phyloP scores from a whole-genome alignment of 2,113 vertebrate species.

The Cyrtonyx montezumae region DNA sequence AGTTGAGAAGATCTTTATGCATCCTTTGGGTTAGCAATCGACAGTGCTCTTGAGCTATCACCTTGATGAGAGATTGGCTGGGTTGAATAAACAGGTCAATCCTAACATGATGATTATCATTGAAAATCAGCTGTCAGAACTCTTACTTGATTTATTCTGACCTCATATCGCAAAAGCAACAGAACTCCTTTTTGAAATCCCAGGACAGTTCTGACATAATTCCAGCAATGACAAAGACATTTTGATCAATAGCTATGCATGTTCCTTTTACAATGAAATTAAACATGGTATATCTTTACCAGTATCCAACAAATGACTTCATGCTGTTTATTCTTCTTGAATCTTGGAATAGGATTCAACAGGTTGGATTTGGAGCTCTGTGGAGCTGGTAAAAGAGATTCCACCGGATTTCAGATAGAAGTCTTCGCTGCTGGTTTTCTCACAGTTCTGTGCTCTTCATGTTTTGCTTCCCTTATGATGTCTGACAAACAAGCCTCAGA shows the following conservation, averaged over 20 bases:
- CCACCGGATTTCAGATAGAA: slow-evolving; percentile 20
- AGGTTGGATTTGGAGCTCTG: slow-evolving; percentile 2
- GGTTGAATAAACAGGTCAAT: slow-evolving; percentile 59
- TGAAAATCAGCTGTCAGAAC: slow-evolving; percentile 59
- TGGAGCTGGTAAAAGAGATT: slow-evolving; percentile 6
- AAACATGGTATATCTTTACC: slow-evolving; percentile 1
- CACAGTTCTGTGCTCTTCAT: background rate
- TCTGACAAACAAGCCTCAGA: background rate
- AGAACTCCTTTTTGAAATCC: slow-evolving; percentile 42
- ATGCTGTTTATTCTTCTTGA: background rate
- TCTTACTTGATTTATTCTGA: slow-evolving; percentile 60
- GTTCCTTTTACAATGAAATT: slow-evolving; percentile 30
- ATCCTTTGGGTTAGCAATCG: slow-evolving; percentile 44
- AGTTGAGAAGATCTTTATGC: slow-evolving; percentile 17
- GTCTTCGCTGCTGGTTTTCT: background rate
- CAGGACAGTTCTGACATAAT: background rate
- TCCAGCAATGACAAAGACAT: slow-evolving; percentile 53
- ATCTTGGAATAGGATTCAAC: slow-evolving; percentile 15
- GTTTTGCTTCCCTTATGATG: background rate
- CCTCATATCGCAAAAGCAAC: slow-evolving; percentile 41
- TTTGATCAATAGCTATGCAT: slow-evolving; percentile 41
- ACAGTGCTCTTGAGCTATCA: slow-evolving; percentile 1
- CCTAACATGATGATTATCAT: slow-evolving; percentile 55
- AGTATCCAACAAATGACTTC: slow-evolving; percentile 38
- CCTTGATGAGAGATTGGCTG: slow-evolving; percentile 42